Conservation (phyloP, 2,113 vertebrate species). For the Zosterops japonicus region DNA sequence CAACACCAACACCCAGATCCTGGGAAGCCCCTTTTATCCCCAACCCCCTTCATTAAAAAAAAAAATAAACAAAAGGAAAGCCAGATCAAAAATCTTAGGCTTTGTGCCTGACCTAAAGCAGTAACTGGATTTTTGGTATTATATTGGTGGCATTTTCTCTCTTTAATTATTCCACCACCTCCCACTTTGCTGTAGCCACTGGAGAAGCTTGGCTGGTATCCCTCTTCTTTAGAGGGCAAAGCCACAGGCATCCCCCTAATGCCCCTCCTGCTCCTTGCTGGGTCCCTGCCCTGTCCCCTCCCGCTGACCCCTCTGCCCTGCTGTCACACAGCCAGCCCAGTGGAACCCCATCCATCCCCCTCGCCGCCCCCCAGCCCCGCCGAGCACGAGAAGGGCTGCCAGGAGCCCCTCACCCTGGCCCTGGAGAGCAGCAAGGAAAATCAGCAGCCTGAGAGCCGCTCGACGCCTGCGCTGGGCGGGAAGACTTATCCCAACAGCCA, state of each 20-base stretch:
- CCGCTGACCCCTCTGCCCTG: not conserved
- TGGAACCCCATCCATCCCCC: slow-evolving; percentile 82
- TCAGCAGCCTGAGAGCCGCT: slow-evolving; percentile 81
- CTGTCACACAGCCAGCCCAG: slow-evolving; percentile 81
- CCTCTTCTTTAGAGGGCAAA: not conserved
- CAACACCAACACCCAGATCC: rapidly evolving
- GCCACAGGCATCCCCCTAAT: not conserved
- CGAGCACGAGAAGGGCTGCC: slow-evolving; percentile 69
- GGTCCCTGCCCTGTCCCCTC: not conserved
- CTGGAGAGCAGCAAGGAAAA: slow-evolving; percentile 97
- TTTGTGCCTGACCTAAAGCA: not conserved
- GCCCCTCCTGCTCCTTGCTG: rapidly evolving
- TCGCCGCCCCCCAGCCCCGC: slow-evolving; percentile 82
- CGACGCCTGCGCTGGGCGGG: slow-evolving; percentile 55
- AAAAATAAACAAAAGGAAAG: not conserved
- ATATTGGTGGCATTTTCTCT: not conserved
- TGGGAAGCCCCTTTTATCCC: not conserved
- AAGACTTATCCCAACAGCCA: slow-evolving; percentile 77
- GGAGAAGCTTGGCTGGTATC: not conserved
- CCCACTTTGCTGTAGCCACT: rapidly evolving
- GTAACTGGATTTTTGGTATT: not conserved
- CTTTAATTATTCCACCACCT: not conserved
- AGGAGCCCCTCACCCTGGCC: slow-evolving; percentile 82
- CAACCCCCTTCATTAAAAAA: not conserved
- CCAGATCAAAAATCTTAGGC: not conserved